Conservation (phyloP, 2,888 invertebrate species). For the Erebia epiphron region DNA sequence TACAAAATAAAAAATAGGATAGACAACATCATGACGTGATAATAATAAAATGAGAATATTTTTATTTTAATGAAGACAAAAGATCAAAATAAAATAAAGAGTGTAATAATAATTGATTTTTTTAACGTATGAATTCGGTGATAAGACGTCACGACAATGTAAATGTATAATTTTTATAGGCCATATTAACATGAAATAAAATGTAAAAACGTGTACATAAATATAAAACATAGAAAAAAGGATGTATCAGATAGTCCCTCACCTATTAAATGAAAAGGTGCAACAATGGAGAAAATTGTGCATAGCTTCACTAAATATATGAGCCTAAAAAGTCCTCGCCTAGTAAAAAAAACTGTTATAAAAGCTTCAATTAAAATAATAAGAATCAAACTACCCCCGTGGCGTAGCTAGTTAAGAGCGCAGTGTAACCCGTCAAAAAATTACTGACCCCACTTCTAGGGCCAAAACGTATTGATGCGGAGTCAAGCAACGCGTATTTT, state of each 20-base stretch:
- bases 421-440: constrained; percentile 67
- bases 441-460: constrained; percentile 53
- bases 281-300: constrained; percentile 66
- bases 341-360: constrained; percentile 20
- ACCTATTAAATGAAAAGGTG: constrained; percentile 64
- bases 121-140: background rate
- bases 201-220: constrained; percentile 17
- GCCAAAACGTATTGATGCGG: background rate
- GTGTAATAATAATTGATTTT: no score
- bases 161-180: background rate
- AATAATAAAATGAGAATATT: background rate
- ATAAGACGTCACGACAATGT: background rate
- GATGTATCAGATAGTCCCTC: constrained; percentile 50
- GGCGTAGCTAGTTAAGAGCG: constrained; percentile 55
- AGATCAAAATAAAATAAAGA: background rate
- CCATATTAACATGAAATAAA: constrained; percentile 3
- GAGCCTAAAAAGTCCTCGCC: constrained; percentile 35
- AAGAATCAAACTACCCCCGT: constrained; percentile 50
- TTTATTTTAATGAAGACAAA: background rate
- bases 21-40: background rate
- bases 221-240: constrained; percentile 21
- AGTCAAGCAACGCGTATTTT: background rate
- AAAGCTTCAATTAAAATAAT: constrained; percentile 45
- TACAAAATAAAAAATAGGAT: background rate
- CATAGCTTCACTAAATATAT: constrained; percentile 51